Conservation (phyloP, 2,797 vertebrate species). For the Rhynchonycteris naso region DNA sequence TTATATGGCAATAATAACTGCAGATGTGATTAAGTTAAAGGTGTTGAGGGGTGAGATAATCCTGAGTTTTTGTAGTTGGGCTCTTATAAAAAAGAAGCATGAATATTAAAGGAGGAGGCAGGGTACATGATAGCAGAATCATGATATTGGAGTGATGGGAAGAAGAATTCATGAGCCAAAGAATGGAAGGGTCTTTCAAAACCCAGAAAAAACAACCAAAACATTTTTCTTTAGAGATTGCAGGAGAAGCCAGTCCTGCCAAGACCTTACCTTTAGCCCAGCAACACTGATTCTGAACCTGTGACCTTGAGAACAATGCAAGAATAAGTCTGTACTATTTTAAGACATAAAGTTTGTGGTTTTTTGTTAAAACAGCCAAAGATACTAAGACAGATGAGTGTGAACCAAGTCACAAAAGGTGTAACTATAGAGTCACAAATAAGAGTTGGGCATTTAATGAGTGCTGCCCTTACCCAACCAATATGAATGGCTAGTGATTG, state of each 20-base stretch:
- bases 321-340: neutral
- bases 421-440: neutral
- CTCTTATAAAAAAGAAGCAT: neutral
- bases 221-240: neutral
- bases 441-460: neutral
- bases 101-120: neutral
- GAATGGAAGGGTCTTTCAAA: neutral
- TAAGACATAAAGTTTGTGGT: neutral
- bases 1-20: neutral
- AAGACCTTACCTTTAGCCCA: neutral
- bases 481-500: too few species aligned
- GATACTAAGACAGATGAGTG: neutral
- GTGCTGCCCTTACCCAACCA: neutral
- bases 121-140: neutral
- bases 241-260: neutral
- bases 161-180: rapidly evolving
- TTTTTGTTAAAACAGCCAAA: neutral
- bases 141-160: neutral
- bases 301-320: neutral
- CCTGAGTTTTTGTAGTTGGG: neutral
- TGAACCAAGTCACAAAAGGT: neutral
- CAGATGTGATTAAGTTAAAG: neutral
- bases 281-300: too few species aligned
- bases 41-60: neutral
- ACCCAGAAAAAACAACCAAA: neutral